Evolutionary conservation across 1,140 invertebrate genomes (phyloP).

Genomic region (Mycetomoellerius zeteki): DNA sequence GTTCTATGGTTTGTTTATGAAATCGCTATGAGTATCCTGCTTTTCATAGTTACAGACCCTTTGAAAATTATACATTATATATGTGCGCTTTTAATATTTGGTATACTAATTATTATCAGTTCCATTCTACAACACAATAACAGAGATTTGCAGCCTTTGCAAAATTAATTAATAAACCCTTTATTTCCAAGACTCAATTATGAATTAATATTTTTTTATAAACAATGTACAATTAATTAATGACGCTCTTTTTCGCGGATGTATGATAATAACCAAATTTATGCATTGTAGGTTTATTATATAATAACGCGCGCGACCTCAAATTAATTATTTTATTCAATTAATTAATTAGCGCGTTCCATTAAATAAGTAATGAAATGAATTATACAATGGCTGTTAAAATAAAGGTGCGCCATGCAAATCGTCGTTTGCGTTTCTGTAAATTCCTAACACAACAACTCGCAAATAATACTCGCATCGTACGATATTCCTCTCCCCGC

Average conservation of each 20-base stretch:
- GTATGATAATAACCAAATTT: neutral
- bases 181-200: neutral
- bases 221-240: slow-evolving; percentile 31
- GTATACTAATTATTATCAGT: neutral
- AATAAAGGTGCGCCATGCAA: neutral
- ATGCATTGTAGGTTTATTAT: neutral
- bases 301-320: slow-evolving; percentile 12
- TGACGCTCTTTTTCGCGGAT: neutral
- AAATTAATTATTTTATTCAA: slow-evolving; percentile 51
- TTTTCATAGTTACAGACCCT: neutral
- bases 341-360: slow-evolving; percentile 25
- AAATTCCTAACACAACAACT: neutral
- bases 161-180: slow-evolving; percentile 14
- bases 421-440: neutral
- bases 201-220: slow-evolving; percentile 20
- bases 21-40: neutral
- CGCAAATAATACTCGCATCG: neutral
- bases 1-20: neutral
- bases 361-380: slow-evolving; percentile 15
- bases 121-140: neutral
- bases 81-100: neutral
- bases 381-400: too few species aligned
- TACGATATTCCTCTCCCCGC: neutral
- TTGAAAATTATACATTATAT: neutral
- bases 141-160: neutral